Conservation (phyloP, 2,113 vertebrate genomes). For the Salvator merianae region DNA sequence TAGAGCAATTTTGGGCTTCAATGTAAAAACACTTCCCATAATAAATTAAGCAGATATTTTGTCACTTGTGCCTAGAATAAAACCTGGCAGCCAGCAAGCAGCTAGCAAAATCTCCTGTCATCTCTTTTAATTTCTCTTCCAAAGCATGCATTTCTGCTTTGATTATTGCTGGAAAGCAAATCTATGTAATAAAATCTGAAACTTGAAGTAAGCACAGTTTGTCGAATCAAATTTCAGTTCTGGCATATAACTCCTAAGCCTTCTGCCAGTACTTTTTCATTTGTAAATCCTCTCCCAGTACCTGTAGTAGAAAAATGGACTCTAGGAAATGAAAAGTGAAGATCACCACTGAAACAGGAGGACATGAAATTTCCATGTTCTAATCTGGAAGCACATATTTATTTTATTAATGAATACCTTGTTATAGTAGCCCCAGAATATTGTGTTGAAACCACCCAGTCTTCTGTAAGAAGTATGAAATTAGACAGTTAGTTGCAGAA, state of each 20-base stretch:
- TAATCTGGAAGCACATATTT: not conserved
- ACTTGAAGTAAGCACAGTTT: not conserved
- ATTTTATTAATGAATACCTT: not conserved
- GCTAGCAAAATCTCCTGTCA: not conserved
- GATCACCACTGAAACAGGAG: not conserved
- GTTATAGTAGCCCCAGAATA: not conserved
- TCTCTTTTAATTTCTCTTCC: not conserved
- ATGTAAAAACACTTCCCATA: conserved; percentile 7
- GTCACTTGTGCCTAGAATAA: conserved; percentile 16
- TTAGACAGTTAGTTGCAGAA: too few relatives aligned
- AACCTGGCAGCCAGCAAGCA: conserved; percentile 37
- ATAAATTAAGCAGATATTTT: conserved; percentile 17
- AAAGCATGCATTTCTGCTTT: not conserved
- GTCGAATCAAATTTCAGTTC: not conserved
- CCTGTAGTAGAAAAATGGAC: not conserved
- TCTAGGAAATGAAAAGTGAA: not conserved
- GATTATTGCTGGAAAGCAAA: not conserved
- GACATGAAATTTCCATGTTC: not conserved
- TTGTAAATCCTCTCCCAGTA: not conserved
- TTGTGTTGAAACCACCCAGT: too few relatives aligned
- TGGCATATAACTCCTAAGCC: too few relatives aligned
- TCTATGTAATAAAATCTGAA: not conserved
- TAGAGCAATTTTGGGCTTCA: conserved; percentile 6
- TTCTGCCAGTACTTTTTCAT: not conserved
- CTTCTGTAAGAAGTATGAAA: too few relatives aligned